Conservation (phyloP, 92 coral and sea anemone genomes). For the Metridium senile region DNA sequence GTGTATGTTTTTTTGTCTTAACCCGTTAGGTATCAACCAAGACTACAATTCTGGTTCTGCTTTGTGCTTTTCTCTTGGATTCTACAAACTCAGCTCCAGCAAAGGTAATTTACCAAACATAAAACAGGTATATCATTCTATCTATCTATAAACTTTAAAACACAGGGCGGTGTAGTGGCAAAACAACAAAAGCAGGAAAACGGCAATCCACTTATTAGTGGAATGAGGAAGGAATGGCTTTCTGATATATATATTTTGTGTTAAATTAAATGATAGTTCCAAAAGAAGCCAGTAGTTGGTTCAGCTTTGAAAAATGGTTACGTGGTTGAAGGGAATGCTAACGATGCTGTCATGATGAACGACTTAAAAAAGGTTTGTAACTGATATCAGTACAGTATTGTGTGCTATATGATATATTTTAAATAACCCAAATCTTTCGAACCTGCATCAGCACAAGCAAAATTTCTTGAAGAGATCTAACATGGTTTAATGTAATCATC, state of each 20-base stretch:
- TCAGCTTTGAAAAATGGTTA: not conserved
- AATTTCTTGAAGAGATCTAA: too few species aligned
- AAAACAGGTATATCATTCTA: not conserved
- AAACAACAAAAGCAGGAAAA: not conserved
- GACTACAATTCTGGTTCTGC: not conserved
- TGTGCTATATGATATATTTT: not conserved
- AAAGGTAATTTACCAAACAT: not conserved
- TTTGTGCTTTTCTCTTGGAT: not conserved
- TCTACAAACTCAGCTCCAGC: slow-evolving; percentile 3
- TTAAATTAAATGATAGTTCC: not conserved
- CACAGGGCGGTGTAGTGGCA: not conserved
- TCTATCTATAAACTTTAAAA: not conserved
- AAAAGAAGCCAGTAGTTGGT: not conserved
- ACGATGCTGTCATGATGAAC: slow-evolving; percentile 1
- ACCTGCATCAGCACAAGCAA: too few species aligned
- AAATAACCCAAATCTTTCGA: not conserved
- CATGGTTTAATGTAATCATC: not conserved
- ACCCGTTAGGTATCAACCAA: not conserved
- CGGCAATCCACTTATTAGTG: not conserved
- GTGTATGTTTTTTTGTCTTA: not conserved
- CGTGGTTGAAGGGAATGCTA: not conserved
- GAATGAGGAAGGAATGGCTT: not conserved
- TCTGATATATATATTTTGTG: not conserved
- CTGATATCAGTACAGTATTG: not conserved
- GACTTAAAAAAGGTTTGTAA: slow-evolving; percentile 15